Base-by-base conservation (phyloP, 1,140 invertebrate species). In the Euura lappo region DNA sequence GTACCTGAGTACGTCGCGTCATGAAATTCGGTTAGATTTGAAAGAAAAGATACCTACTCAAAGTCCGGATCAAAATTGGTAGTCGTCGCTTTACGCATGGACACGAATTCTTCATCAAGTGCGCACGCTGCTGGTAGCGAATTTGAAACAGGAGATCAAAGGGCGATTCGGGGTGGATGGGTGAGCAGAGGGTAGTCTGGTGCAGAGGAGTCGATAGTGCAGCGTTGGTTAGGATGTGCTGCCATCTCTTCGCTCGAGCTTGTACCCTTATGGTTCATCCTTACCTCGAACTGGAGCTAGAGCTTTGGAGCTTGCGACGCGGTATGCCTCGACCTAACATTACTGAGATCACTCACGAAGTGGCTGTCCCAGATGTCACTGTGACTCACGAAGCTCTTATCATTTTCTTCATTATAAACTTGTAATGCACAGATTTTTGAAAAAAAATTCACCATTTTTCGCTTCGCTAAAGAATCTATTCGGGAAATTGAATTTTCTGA, bases 171-270 rank as follows among this genome's bases (percentile, higher is more conserved):
- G 51, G 51, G 51, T 28, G 28, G 28, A 28, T 60, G 51, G 51
- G n/a, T 60, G 51, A n/a, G 51, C 44, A 44, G 7, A 13, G 66
- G 66, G 13, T 68, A 68, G 66, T 68, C 13, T 70, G 69, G 69
- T 70, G 69, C 69, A 70, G 69, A 45, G 69, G 11, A 44, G 69
- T 70, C 69, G 69, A 70, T 70, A 47, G 44, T 45, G 69, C 45
- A 70, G 69, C 28, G 44, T 10, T 10, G 69, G n/a, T 2, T 5
- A 42, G 69, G 45, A 42, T n/a, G 69, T 70, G 69, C 28, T 46
- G 69, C 69, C 69, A 70, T 70, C 69, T 70, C 11, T 44, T 44
- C 44, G 69, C 6, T 4, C 28, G 45, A 45, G 7, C 5, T 10
- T 7, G 11, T 43, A 43, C 11, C 8, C 8, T 64, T 64, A 10